Conservation (phyloP, 1,140 invertebrate genomes). For the Orchesella cincta region DNA sequence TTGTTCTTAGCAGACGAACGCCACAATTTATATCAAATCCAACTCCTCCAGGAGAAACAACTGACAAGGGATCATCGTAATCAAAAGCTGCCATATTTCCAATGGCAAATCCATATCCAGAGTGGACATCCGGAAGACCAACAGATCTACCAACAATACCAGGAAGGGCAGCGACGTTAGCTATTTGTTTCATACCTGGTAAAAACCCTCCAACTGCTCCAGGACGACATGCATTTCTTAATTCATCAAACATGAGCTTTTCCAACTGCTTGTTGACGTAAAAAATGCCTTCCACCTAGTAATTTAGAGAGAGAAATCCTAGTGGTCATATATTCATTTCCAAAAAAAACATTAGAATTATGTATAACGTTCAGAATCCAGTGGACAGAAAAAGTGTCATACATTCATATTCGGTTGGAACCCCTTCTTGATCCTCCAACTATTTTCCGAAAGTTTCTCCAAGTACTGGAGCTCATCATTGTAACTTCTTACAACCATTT, state of each 20-base stretch:
- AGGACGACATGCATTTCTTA: slow-evolving; percentile 83
- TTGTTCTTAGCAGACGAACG: slow-evolving; percentile 91
- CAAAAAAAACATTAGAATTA: background rate
- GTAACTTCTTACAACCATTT: slow-evolving; percentile 87
- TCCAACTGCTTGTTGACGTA: slow-evolving; percentile 94
- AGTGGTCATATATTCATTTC: background rate
- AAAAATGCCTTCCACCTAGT: slow-evolving; percentile 92
- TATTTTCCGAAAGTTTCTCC: slow-evolving; percentile 80
- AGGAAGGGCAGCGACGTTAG: slow-evolving; percentile 97
- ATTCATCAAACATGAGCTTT: slow-evolving; percentile 96
- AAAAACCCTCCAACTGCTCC: slow-evolving; percentile 92
- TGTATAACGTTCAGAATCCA: too few relatives aligned
- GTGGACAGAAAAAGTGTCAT: too few relatives aligned
- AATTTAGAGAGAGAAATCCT: background rate
- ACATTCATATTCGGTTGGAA: slow-evolving; percentile 99
- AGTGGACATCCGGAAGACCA: slow-evolving; percentile 97
- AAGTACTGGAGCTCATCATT: slow-evolving; percentile 92
- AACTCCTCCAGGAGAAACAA: slow-evolving; percentile 97
- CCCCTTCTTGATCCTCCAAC: slow-evolving; percentile 96
- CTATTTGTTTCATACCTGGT: slow-evolving; percentile 98
- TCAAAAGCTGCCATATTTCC: slow-evolving; percentile 99
- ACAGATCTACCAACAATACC: slow-evolving; percentile 89
- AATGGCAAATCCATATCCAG: slow-evolving; percentile 99
- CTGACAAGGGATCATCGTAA: slow-evolving; percentile 84
- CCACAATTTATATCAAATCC: slow-evolving; percentile 99